phyloP scores from a whole-genome alignment of 2,797 vertebrate genomes.

The Simalia tracyae region DNA sequence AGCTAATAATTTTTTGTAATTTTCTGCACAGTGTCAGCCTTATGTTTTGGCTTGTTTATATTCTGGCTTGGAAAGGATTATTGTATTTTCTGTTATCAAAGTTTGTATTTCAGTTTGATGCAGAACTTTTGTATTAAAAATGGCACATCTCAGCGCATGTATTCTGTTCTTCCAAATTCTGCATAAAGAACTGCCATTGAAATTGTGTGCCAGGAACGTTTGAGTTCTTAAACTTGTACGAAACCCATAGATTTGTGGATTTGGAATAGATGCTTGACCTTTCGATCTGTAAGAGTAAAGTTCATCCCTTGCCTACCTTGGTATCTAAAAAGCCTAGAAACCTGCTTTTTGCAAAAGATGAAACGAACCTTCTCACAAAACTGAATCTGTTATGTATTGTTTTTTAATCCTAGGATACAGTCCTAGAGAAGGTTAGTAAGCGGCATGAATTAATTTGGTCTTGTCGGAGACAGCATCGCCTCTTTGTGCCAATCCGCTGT shows the following conservation, averaged over 20 bases:
- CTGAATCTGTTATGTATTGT: not conserved
- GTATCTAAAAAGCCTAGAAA: not conserved
- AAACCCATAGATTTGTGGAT: not conserved
- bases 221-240: not conserved
- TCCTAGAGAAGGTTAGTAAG: no score
- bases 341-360: not conserved
- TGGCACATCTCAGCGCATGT: not conserved
- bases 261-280: no score
- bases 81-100: constrained; percentile 14
- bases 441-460: no score
- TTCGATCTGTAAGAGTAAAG: no score
- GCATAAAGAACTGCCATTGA: not conserved
- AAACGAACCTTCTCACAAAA: not conserved
- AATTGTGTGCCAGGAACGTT: not conserved
- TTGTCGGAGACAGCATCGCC: no score
- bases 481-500: no score
- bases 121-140: not conserved
- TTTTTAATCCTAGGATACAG: no score
- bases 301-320: not conserved
- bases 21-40: constrained; percentile 57
- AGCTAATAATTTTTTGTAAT: constrained; percentile 68
- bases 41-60: constrained; percentile 27
- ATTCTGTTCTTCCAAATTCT: not conserved
- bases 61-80: constrained; percentile 16
- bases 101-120: not conserved